Evolutionary conservation across 2,113 vertebrate species (phyloP), one percentile per base, ranked within the genome.

Genomic region (Oncorhynchus kisutch): DNA sequence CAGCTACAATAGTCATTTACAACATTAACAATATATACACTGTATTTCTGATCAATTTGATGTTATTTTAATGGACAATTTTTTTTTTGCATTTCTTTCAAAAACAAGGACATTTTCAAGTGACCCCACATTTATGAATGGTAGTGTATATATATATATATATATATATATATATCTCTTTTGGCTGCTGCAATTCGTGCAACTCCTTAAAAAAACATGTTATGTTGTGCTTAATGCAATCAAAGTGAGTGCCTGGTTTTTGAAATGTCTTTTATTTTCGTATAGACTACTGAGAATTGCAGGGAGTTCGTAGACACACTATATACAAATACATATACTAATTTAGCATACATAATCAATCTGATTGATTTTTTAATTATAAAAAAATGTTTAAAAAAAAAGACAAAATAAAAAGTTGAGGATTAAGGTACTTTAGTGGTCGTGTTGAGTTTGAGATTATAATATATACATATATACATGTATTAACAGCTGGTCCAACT

Each of bases 161-260:
- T 27, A 27, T 27, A 27, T 25, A 25, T 25, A 25, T 25, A 25
- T 25, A 25, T 92, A 90, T 92, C 88, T 92, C 83, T 91, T 92
- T 88, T 93, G 92, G 91, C 92, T 94, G 93, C 93, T 94, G 91
- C 90, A 93, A 91, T 92, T 91, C 92, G 92, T 94, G 91, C 91
- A 93, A 93, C 92, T 93, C 89, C 92, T 94, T 94, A 93, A 93
- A 89, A 92, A 89, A 92, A 92, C 8, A 45, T 87, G 89, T 92
- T 93, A 88, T 69, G 93, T 93, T 94, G 92, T 94, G 94, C 94
- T 93, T 94, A 92, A 94, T 93, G 92, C 93, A 94, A 94, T 94
- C 92, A 94, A 94, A 94, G 92, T 91, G 92, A 94, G 94, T 94
- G 94, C 94, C 94, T 94, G 94, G 89, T 93, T 93, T 92, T 90